phyloP scores from a whole-genome alignment of 2,797 vertebrate species.

The Rhabdophis nuchalis region DNA sequence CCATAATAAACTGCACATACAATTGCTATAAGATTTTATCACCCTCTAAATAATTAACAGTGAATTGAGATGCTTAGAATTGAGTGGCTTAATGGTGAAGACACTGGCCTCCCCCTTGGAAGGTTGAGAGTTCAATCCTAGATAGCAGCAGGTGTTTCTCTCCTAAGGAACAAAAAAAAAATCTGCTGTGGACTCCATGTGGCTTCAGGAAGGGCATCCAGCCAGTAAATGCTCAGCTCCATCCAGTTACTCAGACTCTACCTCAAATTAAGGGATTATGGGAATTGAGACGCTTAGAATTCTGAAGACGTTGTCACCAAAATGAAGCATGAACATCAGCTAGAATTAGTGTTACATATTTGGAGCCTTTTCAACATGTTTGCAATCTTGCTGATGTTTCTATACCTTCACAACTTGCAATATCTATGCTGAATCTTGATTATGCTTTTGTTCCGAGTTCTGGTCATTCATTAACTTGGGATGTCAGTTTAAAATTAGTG shows the following conservation, averaged over 20 bases:
- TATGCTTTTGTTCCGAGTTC: background rate
- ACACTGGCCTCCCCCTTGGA: background rate
- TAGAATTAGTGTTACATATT: background rate
- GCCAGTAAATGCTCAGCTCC: too few species aligned
- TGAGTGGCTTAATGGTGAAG: background rate
- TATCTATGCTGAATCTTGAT: constrained; percentile 1
- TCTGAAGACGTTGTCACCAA: background rate
- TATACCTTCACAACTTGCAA: background rate
- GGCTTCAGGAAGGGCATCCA: background rate
- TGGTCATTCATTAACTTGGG: constrained; percentile 24
- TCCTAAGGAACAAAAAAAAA: background rate
- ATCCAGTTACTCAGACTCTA: background rate
- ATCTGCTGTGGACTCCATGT: background rate
- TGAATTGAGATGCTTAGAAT: background rate
- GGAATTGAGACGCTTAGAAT: background rate
- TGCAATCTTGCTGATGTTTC: background rate
- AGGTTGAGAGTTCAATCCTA: background rate
- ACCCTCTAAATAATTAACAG: background rate
- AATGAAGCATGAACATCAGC: background rate
- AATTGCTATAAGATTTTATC: background rate
- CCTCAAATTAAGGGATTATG: background rate
- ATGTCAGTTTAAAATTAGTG: constrained; percentile 29
- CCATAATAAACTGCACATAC: background rate
- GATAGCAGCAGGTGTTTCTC: background rate
- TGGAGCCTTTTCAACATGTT: constrained; percentile 4